phyloP scores from a whole-genome alignment of 2,113 vertebrate species.

The Smithornis capensis region DNA sequence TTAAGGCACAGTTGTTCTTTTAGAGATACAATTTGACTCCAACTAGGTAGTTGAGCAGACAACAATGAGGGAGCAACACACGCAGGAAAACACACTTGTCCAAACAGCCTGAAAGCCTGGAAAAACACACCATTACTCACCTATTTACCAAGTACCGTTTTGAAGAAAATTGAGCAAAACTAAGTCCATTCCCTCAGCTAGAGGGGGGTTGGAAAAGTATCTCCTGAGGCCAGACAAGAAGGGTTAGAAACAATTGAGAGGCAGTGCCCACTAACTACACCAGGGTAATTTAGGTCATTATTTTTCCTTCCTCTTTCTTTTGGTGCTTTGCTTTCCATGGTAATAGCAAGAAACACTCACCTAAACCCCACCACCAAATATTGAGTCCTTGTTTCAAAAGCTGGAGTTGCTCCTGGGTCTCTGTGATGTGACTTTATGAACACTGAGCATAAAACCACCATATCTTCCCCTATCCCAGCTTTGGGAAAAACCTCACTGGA shows the following conservation, averaged over 20 bases:
- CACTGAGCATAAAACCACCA: neutral
- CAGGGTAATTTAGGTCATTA: neutral
- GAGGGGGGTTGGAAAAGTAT: neutral
- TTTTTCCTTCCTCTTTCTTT: neutral
- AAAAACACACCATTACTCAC: neutral
- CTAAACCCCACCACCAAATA: neutral
- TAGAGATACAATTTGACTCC: neutral
- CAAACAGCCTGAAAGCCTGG: neutral
- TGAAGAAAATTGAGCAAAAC: neutral
- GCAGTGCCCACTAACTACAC: neutral
- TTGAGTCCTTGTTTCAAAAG: neutral
- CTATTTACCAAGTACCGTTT: neutral
- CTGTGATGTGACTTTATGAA: rapidly evolving
- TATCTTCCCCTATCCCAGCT: neutral
- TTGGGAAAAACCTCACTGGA: neutral
- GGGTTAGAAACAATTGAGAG: neutral
- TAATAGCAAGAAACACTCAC: neutral
- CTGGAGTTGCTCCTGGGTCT: neutral
- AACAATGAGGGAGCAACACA: neutral
- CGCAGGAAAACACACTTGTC: rapidly evolving
- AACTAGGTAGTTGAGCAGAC: neutral
- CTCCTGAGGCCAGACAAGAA: neutral
- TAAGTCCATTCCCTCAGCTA: neutral
- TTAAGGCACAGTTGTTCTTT: neutral
- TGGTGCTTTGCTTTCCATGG: neutral